Evolutionary conservation across 2,797 vertebrate species (phyloP).

Genomic region (Adrianichthys oophorus): DNA sequence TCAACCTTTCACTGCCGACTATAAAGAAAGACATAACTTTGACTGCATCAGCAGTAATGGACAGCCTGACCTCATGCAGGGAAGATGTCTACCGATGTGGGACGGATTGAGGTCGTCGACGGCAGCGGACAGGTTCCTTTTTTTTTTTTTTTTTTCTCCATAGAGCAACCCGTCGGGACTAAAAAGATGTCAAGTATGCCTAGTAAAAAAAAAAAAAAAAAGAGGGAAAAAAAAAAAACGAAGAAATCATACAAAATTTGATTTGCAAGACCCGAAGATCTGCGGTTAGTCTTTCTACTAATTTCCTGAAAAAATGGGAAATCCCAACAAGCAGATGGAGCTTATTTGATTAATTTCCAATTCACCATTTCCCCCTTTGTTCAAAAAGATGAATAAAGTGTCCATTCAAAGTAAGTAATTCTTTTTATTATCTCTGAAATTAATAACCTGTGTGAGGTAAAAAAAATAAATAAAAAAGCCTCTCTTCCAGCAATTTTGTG

Average conservation of each 20-base stretch:
- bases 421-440: conserved; percentile 35
- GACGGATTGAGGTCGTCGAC: conserved; percentile 42
- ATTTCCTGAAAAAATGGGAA: conserved; percentile 15
- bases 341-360: conserved; percentile 30
- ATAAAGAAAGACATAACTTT: conserved; percentile 62
- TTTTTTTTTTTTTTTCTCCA: no score
- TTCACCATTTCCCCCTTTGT: conserved; percentile 20
- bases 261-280: conserved; percentile 6
- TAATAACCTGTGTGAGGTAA: conserved; percentile 18
- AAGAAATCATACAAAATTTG: not conserved
- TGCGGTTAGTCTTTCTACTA: not conserved
- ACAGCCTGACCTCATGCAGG: conserved; percentile 41
- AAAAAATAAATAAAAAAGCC: not conserved
- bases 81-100: conserved; percentile 19
- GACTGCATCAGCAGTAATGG: conserved; percentile 50
- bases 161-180: no score
- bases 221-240: no score
- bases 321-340: conserved; percentile 21
- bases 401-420: conserved; percentile 28
- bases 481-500: conserved; percentile 13
- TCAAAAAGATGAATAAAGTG: conserved; percentile 31
- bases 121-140: conserved; percentile 13
- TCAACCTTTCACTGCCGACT: conserved; percentile 60
- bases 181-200: no score
- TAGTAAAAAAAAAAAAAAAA: no score